Percentiles rank a stretch among this genome's conserved stretches.
Conservation (phyloP, 1,140 invertebrate genomes). For the Drosophila ficusphila region DNA sequence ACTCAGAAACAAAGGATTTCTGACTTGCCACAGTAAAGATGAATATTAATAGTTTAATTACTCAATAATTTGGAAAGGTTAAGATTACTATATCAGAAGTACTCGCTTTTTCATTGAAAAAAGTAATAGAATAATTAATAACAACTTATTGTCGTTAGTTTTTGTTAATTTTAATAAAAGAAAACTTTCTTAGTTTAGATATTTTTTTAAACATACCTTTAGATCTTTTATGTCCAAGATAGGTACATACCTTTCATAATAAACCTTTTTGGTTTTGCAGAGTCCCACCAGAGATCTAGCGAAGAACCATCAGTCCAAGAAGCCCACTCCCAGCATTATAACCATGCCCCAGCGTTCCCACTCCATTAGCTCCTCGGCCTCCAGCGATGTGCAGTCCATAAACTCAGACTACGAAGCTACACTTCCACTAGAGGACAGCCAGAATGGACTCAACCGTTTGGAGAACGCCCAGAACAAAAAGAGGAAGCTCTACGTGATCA, state of each 20-base stretch:
- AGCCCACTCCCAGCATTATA: constrained; percentile 33
- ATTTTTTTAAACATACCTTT: neutral
- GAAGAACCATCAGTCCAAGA: constrained; percentile 18
- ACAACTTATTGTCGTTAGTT: too few species aligned
- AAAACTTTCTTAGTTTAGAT: too few species aligned
- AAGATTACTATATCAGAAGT: too few species aligned
- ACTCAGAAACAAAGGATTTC: neutral
- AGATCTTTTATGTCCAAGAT: too few species aligned
- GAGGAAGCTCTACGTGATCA: constrained; percentile 73
- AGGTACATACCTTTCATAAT: too few species aligned
- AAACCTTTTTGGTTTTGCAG: neutral
- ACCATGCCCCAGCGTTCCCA: constrained; percentile 74
- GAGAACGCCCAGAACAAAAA: constrained; percentile 51
- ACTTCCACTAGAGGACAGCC: constrained; percentile 37
- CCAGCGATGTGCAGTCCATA: constrained; percentile 70
- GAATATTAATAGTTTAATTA: too few species aligned
- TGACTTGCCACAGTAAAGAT: too few species aligned
- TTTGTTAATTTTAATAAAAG: too few species aligned
- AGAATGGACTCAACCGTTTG: constrained; percentile 15
- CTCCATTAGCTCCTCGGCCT: constrained; percentile 74
- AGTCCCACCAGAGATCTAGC: constrained; percentile 21
- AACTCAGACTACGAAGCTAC: constrained; percentile 65
- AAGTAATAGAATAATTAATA: too few species aligned
- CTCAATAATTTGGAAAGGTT: too few species aligned
- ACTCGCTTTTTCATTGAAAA: too few species aligned